Base-by-base conservation (phyloP, 2,113 vertebrate genomes). In the Trachemys scripta region DNA sequence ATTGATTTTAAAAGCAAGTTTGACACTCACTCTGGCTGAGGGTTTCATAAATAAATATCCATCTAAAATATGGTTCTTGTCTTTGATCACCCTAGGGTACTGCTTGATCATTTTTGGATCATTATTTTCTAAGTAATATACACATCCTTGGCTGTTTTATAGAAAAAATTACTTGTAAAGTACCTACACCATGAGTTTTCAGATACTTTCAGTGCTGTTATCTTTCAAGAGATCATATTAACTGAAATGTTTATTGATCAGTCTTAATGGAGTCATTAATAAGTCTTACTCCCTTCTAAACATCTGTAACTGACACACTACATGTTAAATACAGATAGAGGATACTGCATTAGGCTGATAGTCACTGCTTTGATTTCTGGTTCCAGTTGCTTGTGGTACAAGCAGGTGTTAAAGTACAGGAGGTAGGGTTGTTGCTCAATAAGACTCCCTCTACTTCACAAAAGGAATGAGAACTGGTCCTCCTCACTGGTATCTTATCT, bases 1-100 rank as follows among this genome's bases (percentile, higher is more conserved):
- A 47, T 96, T 88, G 94, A 47, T 96, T 98, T 96, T 96, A 88
- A 98, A 97, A 96, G 53, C 82, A 19, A 69, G 76, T 47, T 16
- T 10, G 75, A 97, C 93, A 96, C 89, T 93, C 91, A 89, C 88
- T 91, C 88, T 88, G 87, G 62, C 35, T 91, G 81, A 97, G 96
- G 76, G 96, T 96, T 98, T 97, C 91, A 82, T 93, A 97, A 98
- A 98, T 98, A 98, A 98, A 98, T 88, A 88, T 69, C 82, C 82
- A 94, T 89, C 57, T 96, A 88, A 95, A 96, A 90, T 97, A 75
- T 75, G 97, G 35, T 85, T 93, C 62, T 85, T 84, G 86, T 92
- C 9, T 54, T 92, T 47, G 38, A 8, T 75, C 38, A 4, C 72
- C 72, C 10, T 47, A 25, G 42, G 22, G 25, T 79, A 42, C 53